Base-by-base conservation (phyloP, 1,140 invertebrate species). In the Magallana ariakensis region DNA sequence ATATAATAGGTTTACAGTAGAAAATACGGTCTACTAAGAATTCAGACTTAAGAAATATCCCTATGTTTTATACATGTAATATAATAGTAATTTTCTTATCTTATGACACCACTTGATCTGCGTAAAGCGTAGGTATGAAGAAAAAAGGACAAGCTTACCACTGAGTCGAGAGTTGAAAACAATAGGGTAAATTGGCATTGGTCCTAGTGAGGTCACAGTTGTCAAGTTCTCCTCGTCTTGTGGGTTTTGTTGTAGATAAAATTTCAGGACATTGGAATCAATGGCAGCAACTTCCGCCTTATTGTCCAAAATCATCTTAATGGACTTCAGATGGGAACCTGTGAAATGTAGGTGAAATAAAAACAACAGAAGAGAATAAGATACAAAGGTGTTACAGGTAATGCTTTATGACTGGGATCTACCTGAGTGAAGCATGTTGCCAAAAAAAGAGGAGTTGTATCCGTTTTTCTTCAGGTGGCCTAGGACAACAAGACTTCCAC, bases 281-380 rank as follows among this genome's bases (percentile, higher is more conserved):
- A 96, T 95, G 56, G 96, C 95, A 9, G 96, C 96, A 91, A 95
- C 96, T 89, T 96, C 96, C 10, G 95, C 96, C 93, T 96, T 95
- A 89, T 96, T 96, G 54, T 95, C 94, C 84, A 96, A 90, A 7
- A 96, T 96, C 96, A 96, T 96, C 92, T 96, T 95, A 58, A 96
- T 95, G 53, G 96, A 96, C 46, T 95, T 95, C 87, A 96, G 94
- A 93, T 96, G 96, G 57, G 96, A 96, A 83, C 96, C 96, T 90
- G 95, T 95, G 93, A 85, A 83, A 22, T 15, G 83, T n/a, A 62
- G n/a, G 57, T 53, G 13, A 60, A 87, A 0, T 46, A 46, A 46
- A 46, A 46, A 26, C 9, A 46, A 46, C 33, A 46, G 33, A 46
- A 46, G 33, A 46, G 33, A 46, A 46, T 46, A 46, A 46, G 33